Conservation (phyloP, 2,888 invertebrate species). For the Lasius platythorax region DNA sequence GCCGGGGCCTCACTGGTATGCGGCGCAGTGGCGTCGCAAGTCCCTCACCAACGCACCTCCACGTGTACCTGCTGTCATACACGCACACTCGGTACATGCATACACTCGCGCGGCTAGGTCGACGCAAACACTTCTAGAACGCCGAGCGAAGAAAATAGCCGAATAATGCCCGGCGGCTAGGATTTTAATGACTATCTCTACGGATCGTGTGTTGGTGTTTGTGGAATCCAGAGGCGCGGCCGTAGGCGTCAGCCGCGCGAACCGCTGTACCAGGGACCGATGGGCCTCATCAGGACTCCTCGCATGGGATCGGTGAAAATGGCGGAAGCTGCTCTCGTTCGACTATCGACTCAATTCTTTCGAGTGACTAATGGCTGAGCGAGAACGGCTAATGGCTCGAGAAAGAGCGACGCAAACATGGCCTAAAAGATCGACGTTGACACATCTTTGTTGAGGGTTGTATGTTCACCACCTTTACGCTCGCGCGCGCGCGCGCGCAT, state of each 20-base stretch:
- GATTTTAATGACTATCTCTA: conserved; percentile 17
- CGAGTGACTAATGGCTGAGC: too few species aligned
- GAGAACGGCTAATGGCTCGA: not conserved
- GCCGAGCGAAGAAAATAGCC: not conserved
- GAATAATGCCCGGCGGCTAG: not conserved
- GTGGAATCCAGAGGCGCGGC: conserved; percentile 82
- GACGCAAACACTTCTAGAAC: not conserved
- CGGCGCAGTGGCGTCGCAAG: conserved; percentile 69
- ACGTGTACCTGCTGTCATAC: conserved; percentile 62
- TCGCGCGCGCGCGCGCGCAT: conserved; percentile 4
- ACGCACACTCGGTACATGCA: conserved; percentile 47
- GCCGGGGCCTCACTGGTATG: conserved; percentile 70
- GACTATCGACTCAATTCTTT: not conserved
- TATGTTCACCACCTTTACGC: not conserved
- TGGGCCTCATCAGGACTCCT: conserved; percentile 59
- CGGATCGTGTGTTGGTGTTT: conserved; percentile 72
- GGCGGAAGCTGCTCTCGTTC: conserved; percentile 38
- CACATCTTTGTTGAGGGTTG: not conserved
- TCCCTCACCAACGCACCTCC: conserved; percentile 65
- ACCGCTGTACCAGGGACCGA: conserved; percentile 53
- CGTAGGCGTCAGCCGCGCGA: conserved; percentile 67
- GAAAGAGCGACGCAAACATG: not conserved
- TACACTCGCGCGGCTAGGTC: conserved; percentile 50
- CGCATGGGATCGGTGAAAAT: conserved; percentile 20
- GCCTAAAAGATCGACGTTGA: conserved; percentile 7